phyloP scores from a whole-genome alignment of 2,888 invertebrate genomes.

The Agonopterix heracliana region DNA sequence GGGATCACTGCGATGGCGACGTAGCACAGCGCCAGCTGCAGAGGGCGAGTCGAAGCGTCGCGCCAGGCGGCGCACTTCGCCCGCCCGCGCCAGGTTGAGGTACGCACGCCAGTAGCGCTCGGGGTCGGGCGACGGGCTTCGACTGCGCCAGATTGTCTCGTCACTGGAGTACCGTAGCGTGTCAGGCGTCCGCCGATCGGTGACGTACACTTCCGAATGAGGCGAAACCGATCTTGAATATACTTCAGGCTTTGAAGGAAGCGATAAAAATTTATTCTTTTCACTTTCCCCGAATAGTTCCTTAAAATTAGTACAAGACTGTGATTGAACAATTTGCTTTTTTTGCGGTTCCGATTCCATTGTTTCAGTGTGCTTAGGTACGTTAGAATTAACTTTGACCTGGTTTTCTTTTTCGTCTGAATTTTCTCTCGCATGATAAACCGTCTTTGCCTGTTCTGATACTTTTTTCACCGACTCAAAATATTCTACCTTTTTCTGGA shows the following conservation, averaged over 20 bases:
- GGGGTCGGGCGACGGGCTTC: constrained; percentile 84
- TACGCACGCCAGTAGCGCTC: constrained; percentile 82
- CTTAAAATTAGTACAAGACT: constrained; percentile 84
- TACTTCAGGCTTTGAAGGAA: constrained; percentile 63
- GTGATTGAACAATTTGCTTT: constrained; percentile 71
- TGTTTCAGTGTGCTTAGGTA: constrained; percentile 16
- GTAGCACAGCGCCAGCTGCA: constrained; percentile 66
- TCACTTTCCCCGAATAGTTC: constrained; percentile 88
- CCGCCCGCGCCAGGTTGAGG: constrained; percentile 82
- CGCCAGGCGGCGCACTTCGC: constrained; percentile 86
- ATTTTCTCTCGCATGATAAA: constrained; percentile 73
- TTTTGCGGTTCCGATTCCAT: constrained; percentile 34
- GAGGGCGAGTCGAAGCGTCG: constrained; percentile 85
- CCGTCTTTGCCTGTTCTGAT: constrained; percentile 59
- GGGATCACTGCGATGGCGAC: constrained; percentile 87
- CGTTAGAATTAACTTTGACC: constrained; percentile 21
- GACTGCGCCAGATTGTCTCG: constrained; percentile 81
- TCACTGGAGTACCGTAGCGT: constrained; percentile 76
- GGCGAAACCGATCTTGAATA: constrained; percentile 71
- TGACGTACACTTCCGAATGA: constrained; percentile 65
- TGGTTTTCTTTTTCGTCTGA: constrained; percentile 63
- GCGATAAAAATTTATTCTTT: constrained; percentile 74
- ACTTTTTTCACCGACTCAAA: constrained; percentile 82
- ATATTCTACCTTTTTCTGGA: constrained; percentile 85
- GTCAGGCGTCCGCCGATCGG: constrained; percentile 68